These are phyloP conservation scores for Phyto melanocephala DNA, from an alignment of 2,888 invertebrate species.

Conservation along the genomic window DNA sequence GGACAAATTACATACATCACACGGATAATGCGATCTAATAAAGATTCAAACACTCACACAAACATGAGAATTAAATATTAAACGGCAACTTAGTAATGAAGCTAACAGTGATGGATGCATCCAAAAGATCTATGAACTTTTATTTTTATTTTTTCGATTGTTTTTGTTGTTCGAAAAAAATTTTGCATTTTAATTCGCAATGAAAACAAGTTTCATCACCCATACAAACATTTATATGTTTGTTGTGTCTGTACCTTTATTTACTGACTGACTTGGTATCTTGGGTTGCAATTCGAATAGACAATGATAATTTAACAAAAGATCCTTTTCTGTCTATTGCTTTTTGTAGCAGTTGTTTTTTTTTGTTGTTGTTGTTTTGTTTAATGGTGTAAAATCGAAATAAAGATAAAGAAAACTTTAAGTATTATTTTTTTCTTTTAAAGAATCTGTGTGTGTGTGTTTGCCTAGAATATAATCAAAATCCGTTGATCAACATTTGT, in stretches of 20 bases:
- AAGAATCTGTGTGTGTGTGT: constrained; percentile 4
- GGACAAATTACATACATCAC: constrained; percentile 64
- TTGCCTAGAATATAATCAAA: constrained; percentile 35
- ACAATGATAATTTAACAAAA: constrained; percentile 40
- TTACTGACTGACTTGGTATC: neutral
- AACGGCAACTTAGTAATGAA: constrained; percentile 19
- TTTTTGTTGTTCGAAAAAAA: constrained; percentile 13
- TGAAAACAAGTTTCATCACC: constrained; percentile 59
- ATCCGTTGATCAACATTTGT: constrained; percentile 21
- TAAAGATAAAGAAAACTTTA: constrained; percentile 42
- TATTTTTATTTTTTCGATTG: constrained; percentile 6
- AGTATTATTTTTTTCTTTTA: constrained; percentile 33
- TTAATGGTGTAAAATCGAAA: constrained; percentile 45
- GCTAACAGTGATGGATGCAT: constrained; percentile 6
- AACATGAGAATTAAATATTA: neutral
- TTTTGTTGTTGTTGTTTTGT: neutral
- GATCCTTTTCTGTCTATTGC: constrained; percentile 43
- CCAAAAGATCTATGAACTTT: constrained; percentile 59
- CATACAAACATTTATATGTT: constrained; percentile 9
- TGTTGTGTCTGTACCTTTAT: neutral
- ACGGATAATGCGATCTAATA: constrained; percentile 63
- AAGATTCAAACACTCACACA: constrained; percentile 35
- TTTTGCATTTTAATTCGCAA: constrained; percentile 41
- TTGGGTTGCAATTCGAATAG: constrained; percentile 29
- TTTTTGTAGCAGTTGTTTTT: neutral